These are phyloP conservation scores for Lydus trimaculatus DNA, from an alignment of 2,888 invertebrate genomes.

Conservation along the genomic window DNA sequence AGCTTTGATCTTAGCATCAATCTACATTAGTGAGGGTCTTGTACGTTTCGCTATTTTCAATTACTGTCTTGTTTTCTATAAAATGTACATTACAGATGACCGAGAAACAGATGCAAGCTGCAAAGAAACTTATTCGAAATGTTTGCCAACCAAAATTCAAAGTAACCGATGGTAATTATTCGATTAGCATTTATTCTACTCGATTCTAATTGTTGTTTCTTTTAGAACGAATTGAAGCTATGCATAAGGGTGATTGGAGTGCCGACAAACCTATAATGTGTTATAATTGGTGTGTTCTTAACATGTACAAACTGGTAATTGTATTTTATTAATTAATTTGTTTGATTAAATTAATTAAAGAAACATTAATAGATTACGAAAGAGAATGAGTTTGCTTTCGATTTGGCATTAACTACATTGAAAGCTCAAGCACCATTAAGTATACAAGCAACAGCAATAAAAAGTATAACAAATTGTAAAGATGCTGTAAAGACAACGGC, in stretches of 20 bases:
- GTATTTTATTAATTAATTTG: neutral
- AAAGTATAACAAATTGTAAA: constrained; percentile 62
- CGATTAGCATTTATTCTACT: neutral
- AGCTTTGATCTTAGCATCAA: constrained; percentile 2
- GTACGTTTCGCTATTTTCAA: constrained; percentile 18
- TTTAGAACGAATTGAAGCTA: constrained; percentile 50
- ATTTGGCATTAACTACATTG: constrained; percentile 63
- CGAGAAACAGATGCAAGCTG: constrained; percentile 68
- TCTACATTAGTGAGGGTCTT: constrained; percentile 14
- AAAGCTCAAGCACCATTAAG: constrained; percentile 59
- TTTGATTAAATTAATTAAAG: constrained; percentile 20
- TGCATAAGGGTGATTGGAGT: constrained; percentile 50
- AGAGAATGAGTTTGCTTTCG: constrained; percentile 58
- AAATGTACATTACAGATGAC: constrained; percentile 43
- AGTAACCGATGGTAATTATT: constrained; percentile 63
- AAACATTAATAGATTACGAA: constrained; percentile 33
- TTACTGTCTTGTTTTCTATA: neutral
- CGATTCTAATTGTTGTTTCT: neutral
- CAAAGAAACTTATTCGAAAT: constrained; percentile 70
- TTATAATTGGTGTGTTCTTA: constrained; percentile 63
- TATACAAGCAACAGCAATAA: constrained; percentile 60
- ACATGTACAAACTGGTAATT: constrained; percentile 64
- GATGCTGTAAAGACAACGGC: constrained; percentile 58
- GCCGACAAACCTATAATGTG: constrained; percentile 58
- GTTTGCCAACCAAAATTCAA: constrained; percentile 71